phyloP scores from a whole-genome alignment of 2,113 vertebrate species.

The Empidonax alnorum region DNA sequence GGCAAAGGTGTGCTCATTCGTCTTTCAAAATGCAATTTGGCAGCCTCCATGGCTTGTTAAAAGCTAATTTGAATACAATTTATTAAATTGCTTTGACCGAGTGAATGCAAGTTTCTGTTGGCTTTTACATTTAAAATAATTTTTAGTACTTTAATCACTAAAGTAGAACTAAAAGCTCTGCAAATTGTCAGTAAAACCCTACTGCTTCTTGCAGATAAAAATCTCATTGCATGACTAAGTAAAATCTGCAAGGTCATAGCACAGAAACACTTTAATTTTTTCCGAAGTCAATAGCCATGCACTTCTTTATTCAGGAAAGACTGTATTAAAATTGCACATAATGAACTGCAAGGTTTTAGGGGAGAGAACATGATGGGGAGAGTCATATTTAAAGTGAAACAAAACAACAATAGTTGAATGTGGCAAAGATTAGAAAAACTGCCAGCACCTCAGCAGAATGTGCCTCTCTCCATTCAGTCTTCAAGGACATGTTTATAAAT shows the following conservation, averaged over 20 bases:
- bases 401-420: background rate
- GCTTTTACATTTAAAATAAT: background rate
- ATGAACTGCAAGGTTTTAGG: background rate
- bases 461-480: background rate
- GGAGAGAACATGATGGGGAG: background rate
- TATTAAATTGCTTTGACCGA: background rate
- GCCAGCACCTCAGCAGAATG: background rate
- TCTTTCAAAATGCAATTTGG: background rate
- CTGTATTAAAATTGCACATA: background rate
- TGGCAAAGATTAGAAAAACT: background rate
- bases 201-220: background rate
- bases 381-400: background rate
- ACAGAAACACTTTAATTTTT: background rate
- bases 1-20: background rate
- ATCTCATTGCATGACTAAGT: background rate
- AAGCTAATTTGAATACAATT: background rate
- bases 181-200: background rate
- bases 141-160: background rate
- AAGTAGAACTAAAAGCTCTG: background rate
- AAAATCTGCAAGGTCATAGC: background rate
- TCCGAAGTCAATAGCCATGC: background rate
- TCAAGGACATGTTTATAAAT: constrained; percentile 44
- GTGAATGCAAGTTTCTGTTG: background rate
- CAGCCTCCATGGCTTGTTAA: background rate
- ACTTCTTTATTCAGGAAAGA: background rate